A percentile compares a stretch with the other conserved stretches of the same genome.
Conservation (phyloP, 2,888 invertebrate species). For the Isotomurus palustris region DNA sequence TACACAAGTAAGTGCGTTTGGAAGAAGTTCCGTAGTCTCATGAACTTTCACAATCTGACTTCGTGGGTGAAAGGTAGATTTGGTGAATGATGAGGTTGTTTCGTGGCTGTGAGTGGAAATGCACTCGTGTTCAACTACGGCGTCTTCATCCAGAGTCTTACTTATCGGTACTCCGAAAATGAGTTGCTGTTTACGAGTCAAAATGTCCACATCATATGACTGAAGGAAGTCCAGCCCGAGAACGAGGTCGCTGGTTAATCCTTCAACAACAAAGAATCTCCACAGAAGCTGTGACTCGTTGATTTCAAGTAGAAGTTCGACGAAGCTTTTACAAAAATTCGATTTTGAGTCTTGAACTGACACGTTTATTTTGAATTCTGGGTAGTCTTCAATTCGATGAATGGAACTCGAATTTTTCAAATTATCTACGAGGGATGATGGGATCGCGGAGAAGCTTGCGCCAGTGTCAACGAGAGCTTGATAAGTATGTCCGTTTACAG, state of each 20-base stretch:
- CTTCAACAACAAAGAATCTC: background rate
- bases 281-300: background rate
- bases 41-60: no score
- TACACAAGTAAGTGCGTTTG: no score
- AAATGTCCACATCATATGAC: background rate
- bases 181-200: background rate
- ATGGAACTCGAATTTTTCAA: background rate
- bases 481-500: background rate
- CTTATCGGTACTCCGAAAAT: background rate
- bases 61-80: no score
- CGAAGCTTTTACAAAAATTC: background rate
- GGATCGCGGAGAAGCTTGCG: background rate
- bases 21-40: no score
- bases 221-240: background rate
- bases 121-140: no score
- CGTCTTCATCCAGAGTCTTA: no score
- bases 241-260: background rate
- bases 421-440: background rate
- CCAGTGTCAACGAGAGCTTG: background rate
- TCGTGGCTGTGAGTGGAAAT: no score
- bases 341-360: background rate
- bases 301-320: background rate
- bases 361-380: background rate
- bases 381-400: background rate
- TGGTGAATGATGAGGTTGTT: no score